Evolutionary conservation across 1,140 invertebrate species (phyloP).

Genomic region (Sycobia sp.): DNA sequence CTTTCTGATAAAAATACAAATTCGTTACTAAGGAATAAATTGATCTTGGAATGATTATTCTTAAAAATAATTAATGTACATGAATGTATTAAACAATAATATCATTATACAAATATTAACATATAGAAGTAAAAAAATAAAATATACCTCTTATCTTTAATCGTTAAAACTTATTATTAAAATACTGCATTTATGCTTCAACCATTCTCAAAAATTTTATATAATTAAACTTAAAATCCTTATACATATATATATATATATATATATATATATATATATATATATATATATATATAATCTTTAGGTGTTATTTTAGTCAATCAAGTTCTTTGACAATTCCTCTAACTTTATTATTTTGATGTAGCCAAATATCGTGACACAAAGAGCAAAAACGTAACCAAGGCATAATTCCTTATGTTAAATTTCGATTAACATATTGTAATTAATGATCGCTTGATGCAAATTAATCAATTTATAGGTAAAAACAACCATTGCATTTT

Average conservation of each 20-base stretch:
- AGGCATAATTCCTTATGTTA: slow-evolving; percentile 4
- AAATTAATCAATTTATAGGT: background rate
- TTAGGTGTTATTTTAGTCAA: background rate
- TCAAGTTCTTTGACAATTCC: background rate
- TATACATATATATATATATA: background rate
- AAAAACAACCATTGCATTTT: background rate
- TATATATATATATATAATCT: too few relatives aligned
- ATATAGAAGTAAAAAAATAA: background rate
- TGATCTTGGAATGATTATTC: too few relatives aligned
- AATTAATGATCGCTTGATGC: background rate
- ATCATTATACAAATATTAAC: too few relatives aligned
- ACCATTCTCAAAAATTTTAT: slow-evolving; percentile 13
- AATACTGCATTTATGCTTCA: slow-evolving; percentile 15
- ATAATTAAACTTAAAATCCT: background rate
- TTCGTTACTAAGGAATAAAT: too few relatives aligned
- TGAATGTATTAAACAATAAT: too few relatives aligned
- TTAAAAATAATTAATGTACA: too few relatives aligned
- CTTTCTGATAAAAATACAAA: background rate
- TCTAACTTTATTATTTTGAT: background rate
- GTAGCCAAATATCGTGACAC: background rate
- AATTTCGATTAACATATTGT: background rate
- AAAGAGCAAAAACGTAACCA: background rate
- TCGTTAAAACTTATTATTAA: slow-evolving; percentile 17
- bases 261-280: too few relatives aligned
- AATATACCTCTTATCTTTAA: slow-evolving; percentile 11